A percentile compares a stretch with the other conserved stretches of the same genome.
Conservation (phyloP, 2,113 vertebrate genomes). For the Origma solitaria region DNA sequence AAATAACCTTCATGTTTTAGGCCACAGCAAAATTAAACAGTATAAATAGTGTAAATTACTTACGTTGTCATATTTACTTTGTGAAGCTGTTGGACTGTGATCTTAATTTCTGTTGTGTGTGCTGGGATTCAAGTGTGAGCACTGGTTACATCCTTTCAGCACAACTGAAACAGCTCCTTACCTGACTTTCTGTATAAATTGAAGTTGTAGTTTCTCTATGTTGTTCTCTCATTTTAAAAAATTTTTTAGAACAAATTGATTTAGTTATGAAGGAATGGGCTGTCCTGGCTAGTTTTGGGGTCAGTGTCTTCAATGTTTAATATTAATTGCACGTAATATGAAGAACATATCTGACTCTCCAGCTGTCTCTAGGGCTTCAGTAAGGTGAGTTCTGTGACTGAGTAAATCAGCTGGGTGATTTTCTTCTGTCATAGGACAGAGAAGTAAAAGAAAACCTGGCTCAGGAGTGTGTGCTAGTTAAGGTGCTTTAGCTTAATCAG, state of each 20-base stretch:
- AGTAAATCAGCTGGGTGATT: neutral
- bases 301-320: neutral
- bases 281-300: neutral
- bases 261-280: neutral
- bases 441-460: neutral
- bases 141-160: neutral
- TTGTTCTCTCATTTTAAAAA: neutral
- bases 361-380: neutral
- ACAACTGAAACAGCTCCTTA: neutral
- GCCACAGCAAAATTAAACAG: neutral
- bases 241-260: neutral
- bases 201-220: neutral
- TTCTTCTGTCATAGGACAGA: neutral
- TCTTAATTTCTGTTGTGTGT: neutral
- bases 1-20: neutral
- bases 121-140: neutral
- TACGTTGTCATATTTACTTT: neutral
- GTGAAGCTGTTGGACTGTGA: neutral
- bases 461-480: neutral
- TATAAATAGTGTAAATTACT: neutral
- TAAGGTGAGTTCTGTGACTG: neutral
- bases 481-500: conserved; percentile 35
- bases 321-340: neutral
- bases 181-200: neutral
- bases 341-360: neutral